Base-by-base conservation (phyloP, 2,113 vertebrate species). In the Hydropotes inermis region DNA sequence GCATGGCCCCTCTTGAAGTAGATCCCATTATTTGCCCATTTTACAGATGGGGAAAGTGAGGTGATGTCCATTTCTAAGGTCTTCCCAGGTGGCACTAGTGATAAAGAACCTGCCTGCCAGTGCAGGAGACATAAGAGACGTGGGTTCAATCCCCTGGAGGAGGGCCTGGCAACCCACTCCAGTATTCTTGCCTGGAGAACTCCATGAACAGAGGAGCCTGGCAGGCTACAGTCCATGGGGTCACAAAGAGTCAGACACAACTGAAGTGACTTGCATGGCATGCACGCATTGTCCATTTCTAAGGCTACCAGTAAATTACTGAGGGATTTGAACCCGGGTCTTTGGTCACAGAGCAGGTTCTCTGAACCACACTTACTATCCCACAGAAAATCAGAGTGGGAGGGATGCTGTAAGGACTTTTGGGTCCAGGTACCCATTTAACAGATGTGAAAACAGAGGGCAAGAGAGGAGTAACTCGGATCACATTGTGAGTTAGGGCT, bases 1-100 rank as follows among this genome's bases (percentile, higher is more conserved):
- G 28, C 33, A 1, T 0, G 7, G 19, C 8, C 11, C 30, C 45
- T 33, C 25, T 2, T 4, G 19, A 67, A 17, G n/a, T 5, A 7
- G 83, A 10, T 25, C 47, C 47, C 30, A 1, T 43, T 30, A 8
- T n/a, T 55, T 14, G 58, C 54, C 76, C 43, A 1, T 43, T 57
- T 89, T 52, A 25, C 5, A 79, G 81, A 14, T 54, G 82, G 58
- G 43, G 16, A 83, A 36, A 88, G 36, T 2, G 3, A 82, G 33
- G 81, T 1, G 25, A 43, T 30, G 23, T 33, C 36, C 2, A n/a
- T 67, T 43, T 61, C 50, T 39, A 43, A 36, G 74, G 43, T 21
- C 67, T 39, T 70, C 67, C 67, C 10, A 39, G 67, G n/a, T 39
- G n/a, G 67, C 19, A 36, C n/a, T 70, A 70, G n/a, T 70, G 67